phyloP scores from a whole-genome alignment of 2,113 vertebrate species.

The Nesoenas mayeri region DNA sequence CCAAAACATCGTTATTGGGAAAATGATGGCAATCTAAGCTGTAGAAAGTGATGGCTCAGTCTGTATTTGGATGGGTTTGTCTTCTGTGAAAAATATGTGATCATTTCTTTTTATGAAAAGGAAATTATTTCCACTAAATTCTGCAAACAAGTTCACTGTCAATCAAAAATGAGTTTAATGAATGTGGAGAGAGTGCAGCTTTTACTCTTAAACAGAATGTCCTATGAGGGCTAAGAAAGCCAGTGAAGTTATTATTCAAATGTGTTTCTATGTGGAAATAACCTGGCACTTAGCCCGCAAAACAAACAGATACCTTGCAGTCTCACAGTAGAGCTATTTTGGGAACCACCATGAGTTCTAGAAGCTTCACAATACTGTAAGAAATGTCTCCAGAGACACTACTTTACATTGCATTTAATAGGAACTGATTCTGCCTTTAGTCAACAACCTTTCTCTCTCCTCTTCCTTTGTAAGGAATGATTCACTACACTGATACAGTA shows the following conservation, averaged over 20 bases:
- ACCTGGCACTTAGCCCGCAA: background rate
- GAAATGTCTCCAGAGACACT: background rate
- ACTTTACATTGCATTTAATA: background rate
- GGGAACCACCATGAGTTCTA: background rate
- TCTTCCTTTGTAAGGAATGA: background rate
- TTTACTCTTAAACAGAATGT: background rate
- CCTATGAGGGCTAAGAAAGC: background rate
- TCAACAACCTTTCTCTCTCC: background rate
- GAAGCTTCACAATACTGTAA: background rate
- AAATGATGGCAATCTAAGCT: background rate
- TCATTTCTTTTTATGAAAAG: background rate
- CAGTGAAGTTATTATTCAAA: background rate
- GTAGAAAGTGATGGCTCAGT: background rate
- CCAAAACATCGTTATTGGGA: accelerated
- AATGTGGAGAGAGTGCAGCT: background rate
- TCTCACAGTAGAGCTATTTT: slow-evolving; percentile 14
- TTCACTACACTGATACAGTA: background rate
- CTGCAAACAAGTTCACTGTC: background rate
- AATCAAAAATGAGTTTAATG: background rate
- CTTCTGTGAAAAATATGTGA: accelerated
- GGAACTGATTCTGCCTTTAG: background rate
- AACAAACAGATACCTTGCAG: slow-evolving; percentile 30
- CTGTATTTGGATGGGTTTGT: background rate
- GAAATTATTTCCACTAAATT: background rate
- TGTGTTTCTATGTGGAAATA: background rate